Percentiles rank a stretch among this genome's conserved stretches.
These are phyloP conservation scores for Opisthocomus hoazin DNA, from an alignment of 2,113 vertebrate species.

Conservation along the genomic window DNA sequence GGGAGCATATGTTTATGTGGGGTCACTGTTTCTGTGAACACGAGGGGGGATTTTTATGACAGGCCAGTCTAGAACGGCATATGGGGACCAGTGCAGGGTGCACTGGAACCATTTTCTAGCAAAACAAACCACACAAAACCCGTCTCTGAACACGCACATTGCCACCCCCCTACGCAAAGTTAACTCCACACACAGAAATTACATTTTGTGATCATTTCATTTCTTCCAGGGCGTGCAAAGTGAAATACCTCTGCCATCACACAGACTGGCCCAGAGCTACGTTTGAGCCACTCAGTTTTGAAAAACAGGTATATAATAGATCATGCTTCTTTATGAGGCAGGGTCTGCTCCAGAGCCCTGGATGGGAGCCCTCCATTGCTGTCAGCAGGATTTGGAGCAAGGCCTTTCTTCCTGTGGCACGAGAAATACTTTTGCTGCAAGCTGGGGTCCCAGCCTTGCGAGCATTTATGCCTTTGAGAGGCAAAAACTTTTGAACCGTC, in stretches of 20 bases:
- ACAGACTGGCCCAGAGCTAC: not conserved
- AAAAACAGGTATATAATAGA: not conserved
- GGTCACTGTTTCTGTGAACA: not conserved
- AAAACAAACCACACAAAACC: not conserved
- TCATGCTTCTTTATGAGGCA: not conserved
- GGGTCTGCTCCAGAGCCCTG: not conserved
- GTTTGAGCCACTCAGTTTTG: not conserved
- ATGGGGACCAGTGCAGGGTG: slow-evolving; percentile 6
- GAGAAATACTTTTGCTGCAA: not conserved
- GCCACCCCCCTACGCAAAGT: rapidly evolving
- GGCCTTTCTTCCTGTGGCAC: not conserved
- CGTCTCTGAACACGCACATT: rapidly evolving
- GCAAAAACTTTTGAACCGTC: not conserved
- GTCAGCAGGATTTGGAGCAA: not conserved
- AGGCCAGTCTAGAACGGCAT: slow-evolving; percentile 28
- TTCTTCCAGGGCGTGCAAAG: rapidly evolving
- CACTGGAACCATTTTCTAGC: not conserved
- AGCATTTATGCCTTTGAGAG: not conserved
- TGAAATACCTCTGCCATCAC: not conserved
- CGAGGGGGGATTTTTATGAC: not conserved
- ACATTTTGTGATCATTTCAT: not conserved
- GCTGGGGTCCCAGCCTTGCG: not conserved
- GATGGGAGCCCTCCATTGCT: not conserved
- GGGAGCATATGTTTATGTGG: slow-evolving; percentile 39
- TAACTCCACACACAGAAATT: not conserved